These are phyloP conservation scores for Aurelia sp. DNA, from an alignment of 30 jellyfish, hydroid and myxozoan species.

Conservation along the genomic window DNA sequence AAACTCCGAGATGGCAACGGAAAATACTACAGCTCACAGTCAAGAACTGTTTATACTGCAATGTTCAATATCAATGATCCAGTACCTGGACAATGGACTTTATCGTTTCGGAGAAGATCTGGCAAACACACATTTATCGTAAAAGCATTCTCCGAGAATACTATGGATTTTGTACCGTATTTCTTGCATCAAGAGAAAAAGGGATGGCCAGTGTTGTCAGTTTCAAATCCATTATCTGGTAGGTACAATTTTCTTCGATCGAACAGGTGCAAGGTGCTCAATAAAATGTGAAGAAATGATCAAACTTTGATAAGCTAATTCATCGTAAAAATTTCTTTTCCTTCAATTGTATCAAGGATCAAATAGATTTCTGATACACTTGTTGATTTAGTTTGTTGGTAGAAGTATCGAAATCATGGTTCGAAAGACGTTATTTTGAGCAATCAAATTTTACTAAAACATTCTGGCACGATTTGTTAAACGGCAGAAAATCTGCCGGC, in stretches of 20 bases:
- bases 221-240: constrained; percentile 40
- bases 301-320: too few species aligned
- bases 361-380: too few species aligned
- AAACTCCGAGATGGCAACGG: constrained; percentile 38
- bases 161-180: constrained; percentile 48
- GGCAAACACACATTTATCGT: constrained; percentile 26
- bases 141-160: constrained; percentile 43
- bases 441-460: too few species aligned
- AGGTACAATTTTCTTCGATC: neutral
- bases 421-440: too few species aligned
- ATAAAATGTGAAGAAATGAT: too few species aligned
- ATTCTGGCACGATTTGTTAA: too few species aligned
- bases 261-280: too few species aligned
- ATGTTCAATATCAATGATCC: constrained; percentile 48
- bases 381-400: too few species aligned
- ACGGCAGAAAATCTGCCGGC: too few species aligned
- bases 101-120: constrained; percentile 24
- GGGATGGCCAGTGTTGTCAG: constrained; percentile 36
- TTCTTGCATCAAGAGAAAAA: constrained; percentile 45
- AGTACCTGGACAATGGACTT: constrained; percentile 36
- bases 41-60: constrained; percentile 23
- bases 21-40: constrained; percentile 13
- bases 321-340: too few species aligned
- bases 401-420: too few species aligned
- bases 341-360: too few species aligned